Conservation (phyloP, 2,113 vertebrate genomes). For the Ageneiosus marmoratus region DNA sequence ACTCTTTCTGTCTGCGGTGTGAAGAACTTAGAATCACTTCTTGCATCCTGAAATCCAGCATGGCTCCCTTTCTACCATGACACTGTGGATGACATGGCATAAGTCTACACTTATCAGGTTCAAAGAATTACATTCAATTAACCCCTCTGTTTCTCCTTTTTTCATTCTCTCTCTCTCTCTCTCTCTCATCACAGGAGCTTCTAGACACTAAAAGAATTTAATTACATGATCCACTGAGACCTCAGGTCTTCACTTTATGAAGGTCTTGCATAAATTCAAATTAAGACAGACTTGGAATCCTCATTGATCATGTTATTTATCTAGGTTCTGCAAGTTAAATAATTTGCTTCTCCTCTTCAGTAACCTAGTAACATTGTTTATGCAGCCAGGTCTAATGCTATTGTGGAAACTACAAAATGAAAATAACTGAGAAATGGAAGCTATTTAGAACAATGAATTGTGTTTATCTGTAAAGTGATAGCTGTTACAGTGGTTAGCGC, state of each 20-base stretch:
- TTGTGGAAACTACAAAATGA: too few species aligned
- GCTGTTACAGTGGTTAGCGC: too few species aligned
- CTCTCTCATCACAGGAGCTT: neutral
- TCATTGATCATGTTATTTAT: too few species aligned
- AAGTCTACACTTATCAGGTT: neutral
- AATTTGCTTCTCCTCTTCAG: too few species aligned
- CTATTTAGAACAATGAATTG: too few species aligned
- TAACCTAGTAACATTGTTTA: too few species aligned
- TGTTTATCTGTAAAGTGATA: too few species aligned
- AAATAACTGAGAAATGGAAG: too few species aligned
- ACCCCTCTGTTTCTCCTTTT: neutral
- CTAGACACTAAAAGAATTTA: slow-evolving; percentile 15
- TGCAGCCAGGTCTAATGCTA: too few species aligned
- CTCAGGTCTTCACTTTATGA: neutral
- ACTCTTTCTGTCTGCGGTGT: neutral
- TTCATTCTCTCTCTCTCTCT: neutral
- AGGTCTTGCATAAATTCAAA: neutral
- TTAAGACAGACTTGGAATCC: neutral
- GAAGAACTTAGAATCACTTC: neutral
- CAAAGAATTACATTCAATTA: slow-evolving; percentile 39
- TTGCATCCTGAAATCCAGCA: slow-evolving; percentile 16
- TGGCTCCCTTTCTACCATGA: neutral
- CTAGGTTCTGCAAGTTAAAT: too few species aligned
- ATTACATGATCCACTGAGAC: slow-evolving; percentile 4
- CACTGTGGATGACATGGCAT: slow-evolving; percentile 5